Base-by-base conservation (phyloP, 2,797 vertebrate species). In the Heterohyrax brucei region DNA sequence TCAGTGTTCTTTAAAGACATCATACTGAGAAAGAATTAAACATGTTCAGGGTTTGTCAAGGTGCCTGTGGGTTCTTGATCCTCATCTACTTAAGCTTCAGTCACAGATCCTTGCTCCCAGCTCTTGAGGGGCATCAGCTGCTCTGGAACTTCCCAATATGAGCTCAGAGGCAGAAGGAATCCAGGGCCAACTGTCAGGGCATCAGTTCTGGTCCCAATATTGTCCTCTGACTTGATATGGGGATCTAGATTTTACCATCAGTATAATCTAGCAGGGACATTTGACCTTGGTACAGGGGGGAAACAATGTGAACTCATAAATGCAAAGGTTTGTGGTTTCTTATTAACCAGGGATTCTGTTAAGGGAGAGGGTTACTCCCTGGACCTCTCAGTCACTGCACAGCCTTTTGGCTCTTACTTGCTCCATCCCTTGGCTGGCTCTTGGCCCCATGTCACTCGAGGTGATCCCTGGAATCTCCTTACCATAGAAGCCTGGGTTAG, bases 401-500 rank as follows among this genome's bases (percentile, higher is more conserved):
- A 14, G 4, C 6, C 21, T 3, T 6, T 72, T 8, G 22, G 33
- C 7, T 22, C 46, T 66, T 66, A 64, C 53, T 28, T 81, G 24
- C 3, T 79, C 72, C 10, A 53, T 1, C 26, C 13, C 66, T 84
- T 66, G 86, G 48, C 59, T 72, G 86, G 44, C 50, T 88, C 13
- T 13, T n/a, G 22, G 66, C n/a, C n/a, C 4, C 66, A 21, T 0
- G 0, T 68, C 24, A 75, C 13, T 59, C 78, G 59, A 0, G 4
- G 21, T 76, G 77, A 95, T 64, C 79, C 30, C 26, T 39, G 48
- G 53, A 56, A 48, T 53, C 21, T 30, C 30, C 76, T 85, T 3
- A 19, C 19, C 44, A 50, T 48, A 39, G 56, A 24, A 75, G 26
- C 78, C 22, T 61, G 26, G 24, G 53, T 81, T 61, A 39, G 7